These are phyloP conservation scores for Chymomyza fuscimana DNA, from an alignment of 2,888 invertebrate species.

Conservation along the genomic window DNA sequence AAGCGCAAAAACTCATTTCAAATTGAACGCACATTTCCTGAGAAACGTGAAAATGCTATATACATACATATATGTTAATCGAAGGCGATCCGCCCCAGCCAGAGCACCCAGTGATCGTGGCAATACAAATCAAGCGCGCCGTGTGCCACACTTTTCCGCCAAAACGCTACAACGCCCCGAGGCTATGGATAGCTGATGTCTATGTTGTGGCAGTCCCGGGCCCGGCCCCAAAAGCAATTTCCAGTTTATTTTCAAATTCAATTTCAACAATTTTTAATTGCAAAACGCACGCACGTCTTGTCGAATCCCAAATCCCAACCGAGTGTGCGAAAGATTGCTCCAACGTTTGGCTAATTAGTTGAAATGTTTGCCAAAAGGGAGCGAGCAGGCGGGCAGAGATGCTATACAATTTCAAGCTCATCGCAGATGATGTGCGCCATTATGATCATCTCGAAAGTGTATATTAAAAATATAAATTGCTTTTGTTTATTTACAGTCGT, in stretches of 20 bases:
- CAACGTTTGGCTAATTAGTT: constrained; percentile 67
- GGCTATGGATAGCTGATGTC: neutral
- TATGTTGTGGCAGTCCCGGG: constrained; percentile 20
- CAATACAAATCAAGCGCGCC: constrained; percentile 69
- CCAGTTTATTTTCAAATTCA: constrained; percentile 75
- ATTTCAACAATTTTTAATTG: constrained; percentile 74
- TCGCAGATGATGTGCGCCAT: constrained; percentile 62
- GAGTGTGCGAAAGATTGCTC: neutral
- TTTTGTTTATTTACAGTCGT: constrained; percentile 55
- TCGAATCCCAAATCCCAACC: constrained; percentile 21
- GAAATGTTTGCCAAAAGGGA: constrained; percentile 60
- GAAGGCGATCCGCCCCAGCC: constrained; percentile 51
- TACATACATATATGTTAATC: constrained; percentile 59
- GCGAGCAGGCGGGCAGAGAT: constrained; percentile 27
- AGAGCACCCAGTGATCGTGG: constrained; percentile 14
- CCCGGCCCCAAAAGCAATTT: constrained; percentile 51
- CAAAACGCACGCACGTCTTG: constrained; percentile 66
- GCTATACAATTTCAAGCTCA: constrained; percentile 68
- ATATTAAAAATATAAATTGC: too few relatives aligned
- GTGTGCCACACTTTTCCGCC: constrained; percentile 71
- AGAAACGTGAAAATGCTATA: constrained; percentile 67
- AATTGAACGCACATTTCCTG: constrained; percentile 69
- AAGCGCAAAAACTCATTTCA: constrained; percentile 49
- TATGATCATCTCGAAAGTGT: constrained; percentile 23
- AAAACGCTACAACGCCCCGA: constrained; percentile 30